Conservation (phyloP, 23 tunicate genomes). For the Trididemnum clinides region DNA sequence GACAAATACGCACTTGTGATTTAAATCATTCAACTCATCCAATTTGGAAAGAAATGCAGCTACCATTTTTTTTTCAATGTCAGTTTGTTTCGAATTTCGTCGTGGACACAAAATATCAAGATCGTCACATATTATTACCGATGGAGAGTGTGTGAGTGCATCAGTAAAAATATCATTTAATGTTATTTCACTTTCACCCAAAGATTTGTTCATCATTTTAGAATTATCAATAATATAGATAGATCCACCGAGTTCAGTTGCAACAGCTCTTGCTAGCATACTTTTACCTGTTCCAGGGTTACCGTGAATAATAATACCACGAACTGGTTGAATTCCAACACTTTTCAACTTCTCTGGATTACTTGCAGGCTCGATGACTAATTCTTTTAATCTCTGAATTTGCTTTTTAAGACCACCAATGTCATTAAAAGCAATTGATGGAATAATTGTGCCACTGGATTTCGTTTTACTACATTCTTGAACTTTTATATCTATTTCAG, state of each 20-base stretch:
- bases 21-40: constrained; percentile 41
- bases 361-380: constrained; percentile 39
- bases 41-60: constrained; percentile 52
- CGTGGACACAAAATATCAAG: constrained; percentile 76
- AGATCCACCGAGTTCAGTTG: constrained; percentile 38
- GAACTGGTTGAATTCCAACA: constrained; percentile 56
- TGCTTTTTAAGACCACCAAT: constrained; percentile 70
- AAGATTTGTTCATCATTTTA: constrained; percentile 63
- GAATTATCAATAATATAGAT: constrained; percentile 32
- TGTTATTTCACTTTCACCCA: constrained; percentile 74
- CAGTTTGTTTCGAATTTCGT: constrained; percentile 51
- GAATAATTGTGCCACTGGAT: background rate
- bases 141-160: constrained; percentile 50
- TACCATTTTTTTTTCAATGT: constrained; percentile 66
- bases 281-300: constrained; percentile 93
- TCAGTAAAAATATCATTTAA: constrained; percentile 45
- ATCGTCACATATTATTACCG: constrained; percentile 67
- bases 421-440: constrained; percentile 9
- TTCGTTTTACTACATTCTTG: background rate
- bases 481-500: constrained; percentile 2
- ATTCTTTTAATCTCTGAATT: constrained; percentile 36
- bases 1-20: constrained; percentile 37
- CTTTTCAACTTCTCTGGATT: constrained; percentile 34
- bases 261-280: constrained; percentile 64
- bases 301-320: constrained; percentile 74